Base-by-base conservation (phyloP, 2,113 vertebrate species). In the Dendropsophus ebraccatus region DNA sequence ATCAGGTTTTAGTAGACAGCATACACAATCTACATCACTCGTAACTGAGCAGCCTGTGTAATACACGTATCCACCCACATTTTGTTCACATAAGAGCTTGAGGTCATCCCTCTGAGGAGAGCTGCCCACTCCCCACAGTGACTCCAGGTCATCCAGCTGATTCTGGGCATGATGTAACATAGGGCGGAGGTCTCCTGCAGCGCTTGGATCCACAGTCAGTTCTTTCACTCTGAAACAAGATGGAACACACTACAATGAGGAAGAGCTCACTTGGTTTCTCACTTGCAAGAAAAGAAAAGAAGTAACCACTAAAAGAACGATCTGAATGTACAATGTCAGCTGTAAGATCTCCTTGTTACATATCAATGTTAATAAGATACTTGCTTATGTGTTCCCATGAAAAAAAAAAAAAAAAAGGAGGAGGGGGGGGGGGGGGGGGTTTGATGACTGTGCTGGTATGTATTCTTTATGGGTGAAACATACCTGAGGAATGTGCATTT, bases 31-130 rank as follows among this genome's bases (percentile, higher is more conserved):
- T 37, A 21, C 37, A 74, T 12, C 21, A 47, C n/a, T 13, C 8
- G 41, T 41, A 49, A 17, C 25, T 14, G 16, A 32, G 47, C 74
- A 41, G 32, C 49, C 52, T 25, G 30, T 41, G 19, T 37, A n/a
- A 49, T 50, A 23, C 78, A 77, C n/a, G 23, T 23, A 88, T 69
- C 45, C 50, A 93, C 97, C 96, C 91, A 99, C 97, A 0, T 99
- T 99, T 92, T 99, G 98, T 91, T 99, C 98, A 91, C 98, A 99
- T 84, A 99, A 97, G 87, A 99, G 94, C 92, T 99, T 99, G 85
- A 99, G 96, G 90, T 99, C 98, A 88, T 99, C 98, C 82, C 97
- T 96, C 90, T 99, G 97, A 54, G 98, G 97, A 81, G 98, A 99
- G 90, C 97, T 99, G 1, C 97, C 98, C 35, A 99, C 96, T n/a